These are phyloP conservation scores for Phacellophora camtschatica DNA, from an alignment of 30 jellyfish, hydroid and myxozoan genomes.

Conservation along the genomic window DNA sequence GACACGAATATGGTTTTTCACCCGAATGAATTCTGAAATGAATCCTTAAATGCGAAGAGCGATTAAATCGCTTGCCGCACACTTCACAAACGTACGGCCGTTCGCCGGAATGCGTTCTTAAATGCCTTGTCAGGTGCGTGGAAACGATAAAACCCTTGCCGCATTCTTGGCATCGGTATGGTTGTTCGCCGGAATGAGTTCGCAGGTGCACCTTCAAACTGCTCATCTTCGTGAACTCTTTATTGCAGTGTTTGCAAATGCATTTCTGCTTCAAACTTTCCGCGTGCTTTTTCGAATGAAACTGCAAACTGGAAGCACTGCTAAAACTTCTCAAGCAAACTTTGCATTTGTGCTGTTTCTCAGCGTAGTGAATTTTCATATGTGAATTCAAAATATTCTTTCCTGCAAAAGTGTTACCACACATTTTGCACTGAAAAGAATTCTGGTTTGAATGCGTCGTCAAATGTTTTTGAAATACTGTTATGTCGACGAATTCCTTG, in stretches of 20 bases:
- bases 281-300: conserved; percentile 33
- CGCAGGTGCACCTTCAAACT: conserved; percentile 68
- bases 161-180: conserved; percentile 62
- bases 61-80: conserved; percentile 65
- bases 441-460: conserved; percentile 39
- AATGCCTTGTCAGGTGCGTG: conserved; percentile 52
- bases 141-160: conserved; percentile 67
- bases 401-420: conserved; percentile 60
- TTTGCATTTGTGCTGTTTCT: conserved; percentile 37
- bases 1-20: conserved; percentile 65
- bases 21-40: conserved; percentile 73
- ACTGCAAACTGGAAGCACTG: conserved; percentile 46
- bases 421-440: conserved; percentile 41
- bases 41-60: conserved; percentile 52
- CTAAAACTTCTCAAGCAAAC: conserved; percentile 32
- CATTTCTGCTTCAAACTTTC: conserved; percentile 39
- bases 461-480: conserved; percentile 38
- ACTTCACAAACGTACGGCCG: conserved; percentile 57
- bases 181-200: conserved; percentile 68
- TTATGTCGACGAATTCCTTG: conserved; percentile 38
- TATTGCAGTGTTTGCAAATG: conserved; percentile 40
- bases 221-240: conserved; percentile 65
- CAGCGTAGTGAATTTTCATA: conserved; percentile 51
- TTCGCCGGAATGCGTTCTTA: conserved; percentile 65
- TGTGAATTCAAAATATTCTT: conserved; percentile 44